Base-by-base conservation (phyloP, 2,888 invertebrate species). In the Glaucopsyche alexis region DNA sequence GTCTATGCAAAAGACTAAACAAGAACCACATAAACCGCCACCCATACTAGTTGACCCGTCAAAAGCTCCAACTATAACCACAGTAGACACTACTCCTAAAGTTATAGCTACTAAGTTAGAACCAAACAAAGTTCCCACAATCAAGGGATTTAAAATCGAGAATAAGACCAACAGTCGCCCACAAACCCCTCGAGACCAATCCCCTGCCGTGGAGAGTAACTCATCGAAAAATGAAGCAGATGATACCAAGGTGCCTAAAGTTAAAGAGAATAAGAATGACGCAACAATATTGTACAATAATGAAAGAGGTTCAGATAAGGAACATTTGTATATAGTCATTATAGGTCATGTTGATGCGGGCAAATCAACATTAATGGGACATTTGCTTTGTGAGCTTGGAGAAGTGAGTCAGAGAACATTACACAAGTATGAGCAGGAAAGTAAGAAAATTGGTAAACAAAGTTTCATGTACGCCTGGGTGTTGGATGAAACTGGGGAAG, bases 381-480 rank as follows among this genome's bases (percentile, higher is more conserved):
- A 98, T 81, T 87, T 99, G 60, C 93, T 99, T 0, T 98, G 96
- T 85, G 96, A 96, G 75, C 90, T 98, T 49, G 97, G 98, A 29
- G 96, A 97, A 87, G 97, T 98, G 0, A 96, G 96, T 76, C 96
- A 98, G 86, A 96, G 96, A 80, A 94, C 95, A 0, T 96, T 99
- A 94, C 99, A 99, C 87, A 99, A 99, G 86, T 98, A 98, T 93
- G 99, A 99, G 85, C 98, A 98, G 84, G 99, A 99, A 83, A 98
- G 98, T 81, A 97, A 97, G 85, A 99, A 99, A 88, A 93, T 98
- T 78, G 99, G 99, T 4, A 99, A 99, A 88, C 98, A 98, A 82
- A 99, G 99, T 76, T 99, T 99, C 81, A 97, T 98, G 93, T 99
- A 97, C 89, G 99, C 99, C 4, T 99, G 99, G 99, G 98, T 99